Evolutionary conservation across 2,113 vertebrate genomes (phyloP).

Genomic region (Turnix velox): DNA sequence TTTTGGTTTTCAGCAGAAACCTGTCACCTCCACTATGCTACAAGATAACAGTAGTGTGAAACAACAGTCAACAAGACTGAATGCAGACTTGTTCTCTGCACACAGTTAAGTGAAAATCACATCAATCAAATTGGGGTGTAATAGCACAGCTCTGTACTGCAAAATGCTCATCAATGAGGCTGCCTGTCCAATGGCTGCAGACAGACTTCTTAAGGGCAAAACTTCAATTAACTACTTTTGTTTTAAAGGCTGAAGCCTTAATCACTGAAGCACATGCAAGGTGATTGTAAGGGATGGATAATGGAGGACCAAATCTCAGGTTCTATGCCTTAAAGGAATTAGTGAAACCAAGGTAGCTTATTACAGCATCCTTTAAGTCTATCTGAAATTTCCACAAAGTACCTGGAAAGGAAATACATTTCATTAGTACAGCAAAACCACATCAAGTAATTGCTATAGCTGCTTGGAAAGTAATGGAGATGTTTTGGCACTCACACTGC

Average conservation of each 20-base stretch:
- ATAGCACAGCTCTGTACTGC: background rate
- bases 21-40: slow-evolving; percentile 17
- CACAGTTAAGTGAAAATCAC: background rate
- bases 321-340: background rate
- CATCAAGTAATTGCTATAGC: background rate
- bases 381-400: background rate
- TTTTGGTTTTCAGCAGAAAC: slow-evolving; percentile 28
- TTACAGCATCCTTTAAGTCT: background rate
- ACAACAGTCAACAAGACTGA: background rate
- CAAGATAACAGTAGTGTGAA: background rate
- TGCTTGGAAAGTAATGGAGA: background rate
- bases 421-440: background rate
- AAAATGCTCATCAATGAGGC: background rate
- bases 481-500: background rate
- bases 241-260: background rate
- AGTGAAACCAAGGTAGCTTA: background rate
- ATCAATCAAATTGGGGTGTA: background rate
- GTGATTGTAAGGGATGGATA: background rate
- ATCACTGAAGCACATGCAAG: background rate
- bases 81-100: background rate
- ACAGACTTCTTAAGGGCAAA: background rate
- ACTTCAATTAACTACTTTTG: background rate
- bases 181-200: background rate
- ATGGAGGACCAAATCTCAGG: background rate
- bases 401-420: background rate